These are phyloP conservation scores for Phyllostomus hastatus DNA, from an alignment of 2,113 vertebrate genomes.

Conservation along the genomic window DNA sequence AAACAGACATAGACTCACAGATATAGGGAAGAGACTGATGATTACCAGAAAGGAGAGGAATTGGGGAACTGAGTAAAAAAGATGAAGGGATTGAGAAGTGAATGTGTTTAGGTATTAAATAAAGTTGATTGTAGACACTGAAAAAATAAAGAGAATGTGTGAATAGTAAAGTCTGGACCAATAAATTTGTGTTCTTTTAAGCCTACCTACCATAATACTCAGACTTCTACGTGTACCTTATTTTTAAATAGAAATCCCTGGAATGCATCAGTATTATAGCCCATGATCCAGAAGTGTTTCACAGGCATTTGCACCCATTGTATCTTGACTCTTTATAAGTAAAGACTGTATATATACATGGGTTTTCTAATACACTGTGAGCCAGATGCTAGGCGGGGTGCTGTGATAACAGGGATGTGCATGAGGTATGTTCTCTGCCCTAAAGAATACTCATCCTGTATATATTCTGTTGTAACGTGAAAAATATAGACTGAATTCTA, in stretches of 20 bases:
- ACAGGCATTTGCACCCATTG: background rate
- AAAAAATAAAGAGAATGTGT: background rate
- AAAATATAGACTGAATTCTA: background rate
- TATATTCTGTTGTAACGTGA: background rate
- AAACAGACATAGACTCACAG: background rate
- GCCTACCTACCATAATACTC: background rate
- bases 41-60: background rate
- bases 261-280: background rate
- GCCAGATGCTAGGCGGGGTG: background rate
- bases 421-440: background rate
- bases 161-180: slow-evolving; percentile 8
- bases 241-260: background rate
- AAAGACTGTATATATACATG: background rate
- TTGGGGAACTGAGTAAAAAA: background rate
- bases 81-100: background rate
- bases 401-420: background rate
- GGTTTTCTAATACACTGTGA: background rate
- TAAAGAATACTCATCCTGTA: background rate
- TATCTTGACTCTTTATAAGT: slow-evolving; percentile 9
- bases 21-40: background rate
- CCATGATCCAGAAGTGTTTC: slow-evolving; percentile 17
- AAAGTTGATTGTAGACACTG: background rate
- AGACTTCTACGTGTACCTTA: background rate
- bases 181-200: slow-evolving; percentile 17
- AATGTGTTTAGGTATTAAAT: background rate